Conservation (phyloP, 2,797 vertebrate genomes). For the Diglossa cyanea region DNA sequence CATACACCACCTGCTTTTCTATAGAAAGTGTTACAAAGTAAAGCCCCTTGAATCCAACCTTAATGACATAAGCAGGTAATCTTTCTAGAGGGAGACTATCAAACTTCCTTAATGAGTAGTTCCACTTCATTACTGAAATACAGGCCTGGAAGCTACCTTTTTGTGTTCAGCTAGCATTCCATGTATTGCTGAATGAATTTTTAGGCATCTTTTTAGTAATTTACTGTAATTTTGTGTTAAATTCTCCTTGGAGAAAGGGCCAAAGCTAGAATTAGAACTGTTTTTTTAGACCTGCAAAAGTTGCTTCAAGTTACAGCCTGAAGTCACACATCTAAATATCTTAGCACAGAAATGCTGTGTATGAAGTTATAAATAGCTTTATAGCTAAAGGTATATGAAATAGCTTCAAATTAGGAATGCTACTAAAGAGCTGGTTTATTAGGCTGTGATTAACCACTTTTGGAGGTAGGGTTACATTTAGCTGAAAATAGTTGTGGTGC, state of each 20-base stretch:
- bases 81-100: slow-evolving; percentile 9
- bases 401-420: neutral
- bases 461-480: neutral
- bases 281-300: neutral
- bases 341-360: neutral
- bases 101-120: slow-evolving; percentile 16
- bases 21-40: slow-evolving; percentile 4
- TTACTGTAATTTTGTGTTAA: neutral
- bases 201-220: neutral
- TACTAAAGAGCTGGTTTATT: neutral
- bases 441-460: slow-evolving; percentile 1
- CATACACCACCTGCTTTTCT: neutral
- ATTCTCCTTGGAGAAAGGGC: neutral
- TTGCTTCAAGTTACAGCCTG: neutral
- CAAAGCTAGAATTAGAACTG: neutral
- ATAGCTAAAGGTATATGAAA: neutral
- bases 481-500: neutral
- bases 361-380: neutral
- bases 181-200: neutral
- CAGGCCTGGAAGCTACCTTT: neutral
- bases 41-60: slow-evolving; percentile 8
- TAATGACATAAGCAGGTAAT: slow-evolving; percentile 40
- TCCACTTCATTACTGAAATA: neutral
- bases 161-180: neutral
- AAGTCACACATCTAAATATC: neutral